Evolutionary conservation across 2,888 invertebrate species (phyloP).

Genomic region (Diachrysia chrysitis): DNA sequence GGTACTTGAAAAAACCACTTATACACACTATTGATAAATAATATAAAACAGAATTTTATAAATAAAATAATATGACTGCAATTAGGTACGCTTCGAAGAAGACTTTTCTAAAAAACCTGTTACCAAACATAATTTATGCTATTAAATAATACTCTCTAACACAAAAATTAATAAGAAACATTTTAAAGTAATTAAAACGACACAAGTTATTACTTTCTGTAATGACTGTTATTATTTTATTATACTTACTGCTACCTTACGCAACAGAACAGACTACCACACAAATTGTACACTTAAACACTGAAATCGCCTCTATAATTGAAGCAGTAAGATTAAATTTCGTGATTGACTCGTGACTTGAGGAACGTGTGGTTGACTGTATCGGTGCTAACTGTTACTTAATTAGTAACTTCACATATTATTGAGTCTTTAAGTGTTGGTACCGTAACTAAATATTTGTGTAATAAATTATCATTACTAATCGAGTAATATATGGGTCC

Average conservation of each 20-base stretch:
- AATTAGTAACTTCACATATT: constrained; percentile 64
- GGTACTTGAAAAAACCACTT: no score
- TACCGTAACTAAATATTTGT: constrained; percentile 56
- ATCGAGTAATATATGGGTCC: constrained; percentile 12
- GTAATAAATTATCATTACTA: constrained; percentile 48
- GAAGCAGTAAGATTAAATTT: background rate
- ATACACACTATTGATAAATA: no score
- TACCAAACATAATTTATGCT: background rate
- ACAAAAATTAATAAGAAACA: background rate
- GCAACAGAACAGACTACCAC: background rate
- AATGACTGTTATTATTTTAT: background rate
- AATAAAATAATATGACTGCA: no score
- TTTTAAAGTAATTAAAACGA: constrained; percentile 4
- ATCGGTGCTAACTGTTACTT: constrained; percentile 59
- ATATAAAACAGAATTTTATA: no score
- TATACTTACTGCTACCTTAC: background rate
- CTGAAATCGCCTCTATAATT: background rate
- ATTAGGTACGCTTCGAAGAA: no score
- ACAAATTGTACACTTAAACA: background rate
- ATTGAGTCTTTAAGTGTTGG: constrained; percentile 53
- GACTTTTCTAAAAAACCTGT: background rate
- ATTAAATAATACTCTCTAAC: background rate
- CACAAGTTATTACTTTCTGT: constrained; percentile 4
- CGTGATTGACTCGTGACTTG: background rate
- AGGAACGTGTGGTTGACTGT: background rate